These are phyloP conservation scores for Cerastoderma edule DNA, from an alignment of 2,888 invertebrate species.

Conservation along the genomic window DNA sequence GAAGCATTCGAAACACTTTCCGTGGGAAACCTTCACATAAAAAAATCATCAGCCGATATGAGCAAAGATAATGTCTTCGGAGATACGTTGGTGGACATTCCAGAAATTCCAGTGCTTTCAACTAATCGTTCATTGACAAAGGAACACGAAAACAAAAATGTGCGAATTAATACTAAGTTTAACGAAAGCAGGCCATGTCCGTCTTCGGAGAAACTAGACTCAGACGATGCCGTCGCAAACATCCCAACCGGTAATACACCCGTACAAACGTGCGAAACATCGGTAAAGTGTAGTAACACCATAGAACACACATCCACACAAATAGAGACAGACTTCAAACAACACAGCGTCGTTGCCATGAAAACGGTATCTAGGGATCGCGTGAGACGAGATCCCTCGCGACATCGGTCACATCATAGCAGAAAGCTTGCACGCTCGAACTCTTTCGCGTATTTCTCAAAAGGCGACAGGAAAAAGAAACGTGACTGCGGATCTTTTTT, in stretches of 20 bases:
- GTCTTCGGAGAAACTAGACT: too few species aligned
- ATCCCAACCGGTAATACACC: too few species aligned
- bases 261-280: too few species aligned
- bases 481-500: slow-evolving; percentile 60
- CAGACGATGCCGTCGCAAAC: too few species aligned
- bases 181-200: too few species aligned
- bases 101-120: too few species aligned
- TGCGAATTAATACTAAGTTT: too few species aligned
- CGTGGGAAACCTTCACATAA: neutral
- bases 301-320: neutral
- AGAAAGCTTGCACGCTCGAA: neutral
- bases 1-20: slow-evolving; percentile 39
- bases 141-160: too few species aligned
- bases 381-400: neutral
- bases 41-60: too few species aligned
- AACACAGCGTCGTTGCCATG: neutral
- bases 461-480: slow-evolving; percentile 30
- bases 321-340: neutral
- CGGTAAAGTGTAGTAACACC: neutral
- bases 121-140: too few species aligned
- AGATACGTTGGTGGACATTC: too few species aligned
- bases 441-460: slow-evolving; percentile 31
- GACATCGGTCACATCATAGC: neutral
- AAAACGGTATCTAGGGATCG: neutral
- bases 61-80: too few species aligned